Conservation (phyloP, 2,888 invertebrate species). For the Sycophila texana region DNA sequence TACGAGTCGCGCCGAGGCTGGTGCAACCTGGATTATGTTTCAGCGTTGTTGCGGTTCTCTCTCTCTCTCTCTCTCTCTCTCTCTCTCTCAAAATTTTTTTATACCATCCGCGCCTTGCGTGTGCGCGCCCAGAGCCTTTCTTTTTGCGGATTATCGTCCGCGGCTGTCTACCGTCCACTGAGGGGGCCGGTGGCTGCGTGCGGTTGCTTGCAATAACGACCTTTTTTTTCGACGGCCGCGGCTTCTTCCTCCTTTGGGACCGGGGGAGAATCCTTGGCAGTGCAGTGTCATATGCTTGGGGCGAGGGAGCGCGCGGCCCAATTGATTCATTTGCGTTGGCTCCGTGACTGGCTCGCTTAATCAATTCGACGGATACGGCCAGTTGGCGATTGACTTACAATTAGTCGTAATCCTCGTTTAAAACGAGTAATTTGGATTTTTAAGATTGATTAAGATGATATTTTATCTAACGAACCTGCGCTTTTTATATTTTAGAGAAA, state of each 20-base stretch:
- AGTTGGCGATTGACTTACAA: neutral
- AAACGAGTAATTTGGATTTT: too few relatives aligned
- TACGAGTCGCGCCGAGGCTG: conserved; percentile 61
- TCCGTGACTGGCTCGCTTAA: neutral
- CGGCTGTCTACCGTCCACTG: neutral
- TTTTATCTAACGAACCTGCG: too few relatives aligned
- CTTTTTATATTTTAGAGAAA: too few relatives aligned
- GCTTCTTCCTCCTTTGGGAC: neutral
- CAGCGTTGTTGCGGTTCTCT: conserved; percentile 71
- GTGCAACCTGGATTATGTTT: conserved; percentile 75
- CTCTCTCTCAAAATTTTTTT: conserved; percentile 1
- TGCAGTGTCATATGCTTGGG: neutral
- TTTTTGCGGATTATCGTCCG: conserved; percentile 36
- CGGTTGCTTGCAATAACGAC: neutral
- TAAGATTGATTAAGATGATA: too few relatives aligned
- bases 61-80: conserved; percentile 57
- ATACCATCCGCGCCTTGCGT: conserved; percentile 16
- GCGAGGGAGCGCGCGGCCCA: neutral
- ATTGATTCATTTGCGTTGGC: neutral
- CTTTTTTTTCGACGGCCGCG: conserved; percentile 17
- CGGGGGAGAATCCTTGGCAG: neutral
- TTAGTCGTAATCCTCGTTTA: neutral
- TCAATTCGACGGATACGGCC: neutral
- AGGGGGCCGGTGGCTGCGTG: neutral
- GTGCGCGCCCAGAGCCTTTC: neutral